Base-by-base conservation (phyloP, 2,888 invertebrate species). In the Gymnosoma rotundatum region DNA sequence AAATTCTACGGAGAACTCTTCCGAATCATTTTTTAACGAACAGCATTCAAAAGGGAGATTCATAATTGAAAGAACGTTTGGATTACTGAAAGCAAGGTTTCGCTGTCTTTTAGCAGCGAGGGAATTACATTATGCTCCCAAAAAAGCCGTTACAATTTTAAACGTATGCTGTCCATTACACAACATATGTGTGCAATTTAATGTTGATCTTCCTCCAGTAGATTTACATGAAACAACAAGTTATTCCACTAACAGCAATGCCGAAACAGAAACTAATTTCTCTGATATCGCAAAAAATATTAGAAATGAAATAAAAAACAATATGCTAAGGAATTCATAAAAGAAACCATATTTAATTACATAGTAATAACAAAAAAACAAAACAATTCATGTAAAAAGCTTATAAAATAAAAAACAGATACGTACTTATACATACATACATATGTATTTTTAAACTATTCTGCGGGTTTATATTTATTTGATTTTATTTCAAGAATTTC, bases 81-180 rank as follows among this genome's bases (percentile, higher is more conserved):
- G 52, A 20, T 18, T 52, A 18, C n/a, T 52, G n/a, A 52, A 52
- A 52, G 52, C 20, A 20, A 52, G 67, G 18, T 69, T 54, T 36
- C 64, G 56, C 14, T 76, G 56, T 21, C 42, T 56, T 21, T 69
- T 54, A 36, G 67, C 32, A 45, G 67, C 52, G 36, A 32, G 78
- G 38, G 56, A 78, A 38, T 58, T 78, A 21, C 78, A 78, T 69
- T 78, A 78, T 16, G n/a, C 38, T 42, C 78, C 67, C 5, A 14
- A 54, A 58, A 78, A 69, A 45, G 69, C 69, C 16, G 20, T 42
- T 16, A 58, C 58, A 69, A 54, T 78, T n/a, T 12, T 60, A 36
- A 78, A 78, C 12, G 78, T 42, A 20, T 36, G 9, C 56, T 58
- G 56, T 32, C 58, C 67, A 21, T 48, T 69, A 2, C 78, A 78